Conservation (phyloP, 2,888 invertebrate species). For the Actias luna region DNA sequence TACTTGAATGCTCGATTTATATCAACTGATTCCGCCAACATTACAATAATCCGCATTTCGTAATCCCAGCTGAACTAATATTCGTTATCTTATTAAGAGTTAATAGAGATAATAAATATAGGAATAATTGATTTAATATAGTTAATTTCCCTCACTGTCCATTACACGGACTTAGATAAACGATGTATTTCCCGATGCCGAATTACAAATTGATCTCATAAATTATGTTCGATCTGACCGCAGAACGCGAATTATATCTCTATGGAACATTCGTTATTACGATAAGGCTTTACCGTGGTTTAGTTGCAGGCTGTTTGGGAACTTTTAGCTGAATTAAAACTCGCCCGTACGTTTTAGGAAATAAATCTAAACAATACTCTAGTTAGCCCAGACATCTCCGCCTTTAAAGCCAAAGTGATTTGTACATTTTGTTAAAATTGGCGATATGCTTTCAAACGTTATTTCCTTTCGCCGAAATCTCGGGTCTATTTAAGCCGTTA, state of each 20-base stretch:
- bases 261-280: background rate
- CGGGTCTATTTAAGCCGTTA: too few relatives aligned
- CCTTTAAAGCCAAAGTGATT: too few relatives aligned
- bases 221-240: conserved; percentile 6
- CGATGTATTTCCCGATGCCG: conserved; percentile 6
- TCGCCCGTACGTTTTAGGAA: background rate
- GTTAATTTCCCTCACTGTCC: background rate
- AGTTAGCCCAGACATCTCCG: too few relatives aligned
- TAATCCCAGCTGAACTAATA: background rate
- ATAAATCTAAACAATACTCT: too few relatives aligned
- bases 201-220: background rate
- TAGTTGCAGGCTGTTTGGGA: background rate
- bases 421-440: too few relatives aligned
- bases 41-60: too few relatives aligned
- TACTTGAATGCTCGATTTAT: too few relatives aligned
- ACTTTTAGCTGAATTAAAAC: background rate
- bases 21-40: too few relatives aligned
- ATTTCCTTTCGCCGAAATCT: too few relatives aligned
- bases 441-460: too few relatives aligned
- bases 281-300: background rate
- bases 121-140: conserved; percentile 2
- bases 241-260: background rate
- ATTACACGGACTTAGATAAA: conserved; percentile 4
- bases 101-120: conserved; percentile 5
- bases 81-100: background rate